Evolutionary conservation across 2,797 vertebrate genomes (phyloP).

Genomic region (Chloroceryle inda): DNA sequence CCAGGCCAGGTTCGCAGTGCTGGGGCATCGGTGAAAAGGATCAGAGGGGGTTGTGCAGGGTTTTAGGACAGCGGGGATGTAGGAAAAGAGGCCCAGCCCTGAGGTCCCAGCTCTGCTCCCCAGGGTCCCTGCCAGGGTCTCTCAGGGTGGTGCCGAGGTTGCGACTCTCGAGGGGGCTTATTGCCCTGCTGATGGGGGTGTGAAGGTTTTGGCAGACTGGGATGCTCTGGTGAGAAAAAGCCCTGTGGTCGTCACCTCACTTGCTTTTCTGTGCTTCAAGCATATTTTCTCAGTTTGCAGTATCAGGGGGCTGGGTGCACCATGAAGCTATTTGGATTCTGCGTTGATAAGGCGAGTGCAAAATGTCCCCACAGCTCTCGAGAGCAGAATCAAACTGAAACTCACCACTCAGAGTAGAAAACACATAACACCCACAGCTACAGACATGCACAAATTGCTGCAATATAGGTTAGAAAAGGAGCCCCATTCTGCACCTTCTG

Average conservation of each 20-base stretch:
- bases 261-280: neutral
- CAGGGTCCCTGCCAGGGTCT: fast-evolving
- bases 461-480: slow-evolving; percentile 61
- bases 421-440: slow-evolving; percentile 79
- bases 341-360: slow-evolving; percentile 40
- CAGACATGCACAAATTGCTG: slow-evolving; percentile 68
- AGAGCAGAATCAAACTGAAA: slow-evolving; percentile 82
- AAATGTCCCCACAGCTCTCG: slow-evolving; percentile 46
- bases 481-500: slow-evolving; percentile 28
- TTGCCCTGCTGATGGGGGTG: fast-evolving
- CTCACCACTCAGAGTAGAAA: slow-evolving; percentile 80
- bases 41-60: neutral
- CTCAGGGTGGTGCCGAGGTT: fast-evolving
- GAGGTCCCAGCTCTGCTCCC: neutral
- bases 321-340: slow-evolving; percentile 51
- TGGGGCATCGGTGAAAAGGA: neutral
- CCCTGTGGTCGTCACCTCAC: neutral
- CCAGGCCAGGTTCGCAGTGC: neutral
- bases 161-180: fast-evolving
- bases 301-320: slow-evolving; percentile 29
- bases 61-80: neutral
- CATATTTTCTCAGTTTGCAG: slow-evolving; percentile 10
- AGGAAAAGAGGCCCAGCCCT: neutral
- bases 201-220: neutral
- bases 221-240: slow-evolving; percentile 38